phyloP scores from a whole-genome alignment of 2,113 vertebrate species.

The Argyrosomus japonicus region DNA sequence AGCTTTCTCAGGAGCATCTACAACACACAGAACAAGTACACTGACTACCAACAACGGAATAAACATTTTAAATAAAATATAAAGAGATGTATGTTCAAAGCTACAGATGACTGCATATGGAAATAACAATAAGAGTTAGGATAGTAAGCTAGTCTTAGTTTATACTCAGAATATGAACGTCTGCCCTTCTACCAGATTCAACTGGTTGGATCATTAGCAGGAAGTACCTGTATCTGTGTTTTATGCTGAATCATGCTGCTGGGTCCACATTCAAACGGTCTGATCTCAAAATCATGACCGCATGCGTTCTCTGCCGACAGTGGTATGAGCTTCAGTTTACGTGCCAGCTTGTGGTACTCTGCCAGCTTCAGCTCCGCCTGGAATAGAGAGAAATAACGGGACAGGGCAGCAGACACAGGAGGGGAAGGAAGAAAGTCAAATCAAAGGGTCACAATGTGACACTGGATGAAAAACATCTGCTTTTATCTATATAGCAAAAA shows the following conservation, averaged over 20 bases:
- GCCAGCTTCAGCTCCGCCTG: conserved; percentile 89
- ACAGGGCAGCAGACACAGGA: background rate
- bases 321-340: conserved; percentile 95
- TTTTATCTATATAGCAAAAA: background rate
- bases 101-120: background rate
- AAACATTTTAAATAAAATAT: background rate
- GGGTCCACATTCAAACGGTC: conserved; percentile 85
- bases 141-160: background rate
- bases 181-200: background rate
- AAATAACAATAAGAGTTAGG: background rate
- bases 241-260: conserved; percentile 86
- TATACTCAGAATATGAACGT: background rate
- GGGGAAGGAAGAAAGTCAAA: background rate
- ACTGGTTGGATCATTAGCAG: background rate
- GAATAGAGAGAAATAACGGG: background rate
- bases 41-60: background rate
- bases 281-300: conserved; percentile 93
- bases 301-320: conserved; percentile 91
- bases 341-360: conserved; percentile 94
- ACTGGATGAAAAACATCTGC: background rate
- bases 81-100: background rate
- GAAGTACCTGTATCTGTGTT: conserved; percentile 88
- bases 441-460: background rate
- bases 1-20: conserved; percentile 82
- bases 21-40: conserved; percentile 1